These are phyloP conservation scores for Xylota sylvarum DNA, from an alignment of 2,888 invertebrate species.

Conservation along the genomic window DNA sequence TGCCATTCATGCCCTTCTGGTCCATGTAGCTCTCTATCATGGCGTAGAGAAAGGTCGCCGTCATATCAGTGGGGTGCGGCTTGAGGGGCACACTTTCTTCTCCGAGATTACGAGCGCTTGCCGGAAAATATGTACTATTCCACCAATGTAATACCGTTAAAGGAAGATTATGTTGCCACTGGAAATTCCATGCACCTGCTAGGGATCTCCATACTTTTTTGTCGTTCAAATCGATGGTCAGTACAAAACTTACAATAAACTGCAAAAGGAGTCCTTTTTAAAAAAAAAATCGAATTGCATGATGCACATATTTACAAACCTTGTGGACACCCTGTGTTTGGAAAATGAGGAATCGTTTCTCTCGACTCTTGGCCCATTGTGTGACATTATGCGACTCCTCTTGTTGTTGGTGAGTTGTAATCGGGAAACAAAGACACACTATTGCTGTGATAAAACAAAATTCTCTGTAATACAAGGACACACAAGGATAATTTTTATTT, in stretches of 20 bases:
- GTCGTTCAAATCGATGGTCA: constrained; percentile 31
- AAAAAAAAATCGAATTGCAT: background rate
- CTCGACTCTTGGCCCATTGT: constrained; percentile 52
- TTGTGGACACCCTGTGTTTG: constrained; percentile 47
- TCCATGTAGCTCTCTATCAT: constrained; percentile 64
- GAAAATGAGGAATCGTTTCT: constrained; percentile 58
- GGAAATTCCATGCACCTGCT: constrained; percentile 37
- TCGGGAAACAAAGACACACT: constrained; percentile 2
- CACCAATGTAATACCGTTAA: background rate
- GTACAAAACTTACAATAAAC: constrained; percentile 29
- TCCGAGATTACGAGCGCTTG: background rate
- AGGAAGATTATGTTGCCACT: constrained; percentile 37
- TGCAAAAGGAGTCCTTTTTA: background rate
- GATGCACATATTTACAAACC: constrained; percentile 13
- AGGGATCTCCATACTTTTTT: constrained; percentile 37
- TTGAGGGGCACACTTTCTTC: background rate
- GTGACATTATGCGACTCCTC: constrained; percentile 8
- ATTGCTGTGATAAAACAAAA: constrained; percentile 13
- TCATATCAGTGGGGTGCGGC: constrained; percentile 7
- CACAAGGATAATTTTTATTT: background rate
- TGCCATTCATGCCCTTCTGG: constrained; percentile 57
- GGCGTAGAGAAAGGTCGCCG: constrained; percentile 62
- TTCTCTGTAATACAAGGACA: constrained; percentile 11
- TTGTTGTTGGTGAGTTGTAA: background rate
- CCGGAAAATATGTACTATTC: constrained; percentile 58